Base-by-base conservation (phyloP, 2,888 invertebrate genomes). In the Diaperis boleti region DNA sequence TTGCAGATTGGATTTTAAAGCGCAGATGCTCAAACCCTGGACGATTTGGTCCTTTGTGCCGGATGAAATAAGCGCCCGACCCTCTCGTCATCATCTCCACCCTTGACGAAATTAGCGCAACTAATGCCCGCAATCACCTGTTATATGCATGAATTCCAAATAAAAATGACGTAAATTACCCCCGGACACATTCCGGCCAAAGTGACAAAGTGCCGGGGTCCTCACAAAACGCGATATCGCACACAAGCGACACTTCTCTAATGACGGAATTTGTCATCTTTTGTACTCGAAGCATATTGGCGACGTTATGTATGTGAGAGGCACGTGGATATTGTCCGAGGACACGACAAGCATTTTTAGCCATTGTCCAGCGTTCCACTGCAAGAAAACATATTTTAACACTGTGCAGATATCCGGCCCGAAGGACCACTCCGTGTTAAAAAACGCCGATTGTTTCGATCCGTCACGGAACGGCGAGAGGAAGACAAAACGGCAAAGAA, bases 201-300 rank as follows among this genome's bases (percentile, higher is more conserved):
- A n/a, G n/a, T 76, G 76, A 77, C 76, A 76, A 76, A 76, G 72
- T 70, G 70, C 67, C 62, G 59, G 69, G 69, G 69, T 69, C 69
- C 69, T 68, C 69, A 71, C 72, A 71, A 73, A 74, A 74, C 74
- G 72, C 69, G 74, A 74, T 73, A 74, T 74, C 70, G 69, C 73
- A 68, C 64, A 64, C 67, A 70, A 66, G 70, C 74, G 75, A 76
- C 75, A 76, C 74, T 73, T 73, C 71, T 70, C 74, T 76, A 76
- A 76, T 75, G 76, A 73, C 72, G 72, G 71, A 71, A 76, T 77
- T 74, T 74, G 77, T 76, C 76, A 76, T 77, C 75, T 76, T 75
- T 76, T 77, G 77, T 77, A 71, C 72, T 70, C 70, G 72, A 69
- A 73, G 72, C 75, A 73, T 77, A 77, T 77, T 76, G 77, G 76